A percentile compares a stretch with the other conserved stretches of the same genome.
These are phyloP conservation scores for Enteromius treurensis DNA, from an alignment of 2,797 vertebrate species.

Conservation along the genomic window DNA sequence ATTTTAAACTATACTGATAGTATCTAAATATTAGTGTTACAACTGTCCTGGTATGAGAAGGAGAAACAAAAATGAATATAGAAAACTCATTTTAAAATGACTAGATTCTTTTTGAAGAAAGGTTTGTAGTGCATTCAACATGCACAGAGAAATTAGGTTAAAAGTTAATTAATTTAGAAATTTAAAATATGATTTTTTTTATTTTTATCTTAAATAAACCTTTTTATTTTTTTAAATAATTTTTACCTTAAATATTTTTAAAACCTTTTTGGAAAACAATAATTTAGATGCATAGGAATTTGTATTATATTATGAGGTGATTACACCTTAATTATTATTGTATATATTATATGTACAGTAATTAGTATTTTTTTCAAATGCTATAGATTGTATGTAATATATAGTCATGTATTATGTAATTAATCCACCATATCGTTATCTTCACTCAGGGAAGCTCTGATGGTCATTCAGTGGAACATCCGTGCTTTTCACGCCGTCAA, in stretches of 20 bases:
- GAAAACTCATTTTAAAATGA: not conserved
- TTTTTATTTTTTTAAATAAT: too few species aligned
- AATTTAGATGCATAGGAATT: not conserved
- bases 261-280: not conserved
- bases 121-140: not conserved
- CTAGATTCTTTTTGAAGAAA: not conserved
- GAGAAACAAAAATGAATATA: not conserved
- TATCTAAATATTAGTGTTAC: not conserved
- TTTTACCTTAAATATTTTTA: not conserved
- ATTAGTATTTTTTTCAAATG: too few species aligned
- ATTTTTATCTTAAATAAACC: not conserved
- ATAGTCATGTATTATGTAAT: too few species aligned
- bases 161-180: not conserved
- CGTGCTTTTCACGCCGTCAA: constrained; percentile 89
- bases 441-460: constrained; percentile 73
- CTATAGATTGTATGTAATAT: too few species aligned
- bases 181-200: not conserved
- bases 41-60: not conserved
- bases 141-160: not conserved
- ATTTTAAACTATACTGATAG: not conserved
- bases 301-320: too few species aligned
- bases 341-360: too few species aligned
- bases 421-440: constrained; percentile 57
- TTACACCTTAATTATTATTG: too few species aligned
- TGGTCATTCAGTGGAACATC: constrained; percentile 92